Base-by-base conservation (phyloP, 1,140 invertebrate species). In the Zaprionus taronus region DNA sequence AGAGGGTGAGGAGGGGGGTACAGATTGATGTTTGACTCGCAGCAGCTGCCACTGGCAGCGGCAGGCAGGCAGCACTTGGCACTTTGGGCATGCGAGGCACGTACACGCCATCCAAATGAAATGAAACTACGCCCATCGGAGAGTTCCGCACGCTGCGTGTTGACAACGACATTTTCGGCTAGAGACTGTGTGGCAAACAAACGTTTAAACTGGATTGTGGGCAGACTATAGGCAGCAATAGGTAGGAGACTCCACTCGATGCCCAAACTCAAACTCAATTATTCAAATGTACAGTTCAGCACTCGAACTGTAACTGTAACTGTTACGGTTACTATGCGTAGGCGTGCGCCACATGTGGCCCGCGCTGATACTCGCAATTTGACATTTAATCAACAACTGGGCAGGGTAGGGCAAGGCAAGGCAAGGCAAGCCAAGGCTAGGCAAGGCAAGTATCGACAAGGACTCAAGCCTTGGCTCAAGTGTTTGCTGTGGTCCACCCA, bases 351-450 rank as follows among this genome's bases (percentile, higher is more conserved):
- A 81, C 81, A 84, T 84, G 78, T 89, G 72, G 49, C 69, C 70
- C 70, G 80, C 73, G 73, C 51, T 64, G 77, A 84, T 80, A 80
- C 77, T 72, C 65, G 79, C 81, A 90, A 91, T 82, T 82, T 90
- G 85, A 75, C 79, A 80, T 90, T 90, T 90, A 90, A 90, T 90
- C 85, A 90, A 82, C 57, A 69, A 38, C 57, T 65, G 38, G 63
- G 44, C 26, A 67, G 70, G 55, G 24, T 44, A 17, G n/a, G 9
- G 51, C 62, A 55, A 5, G 14, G 69, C 67, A 70, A 28, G 20
- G 38, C 15, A 15, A 2, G 4, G 1, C 1, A 5, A 24, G 20
- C 15, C 38, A 15, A 15, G 12, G 6, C 14, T 2, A 9, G 15
- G 6, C 14, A 5, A 9, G 15, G 15, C 41, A 17, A 31, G 28